Evolutionary conservation across 2,113 vertebrate species (phyloP), one percentile per base, ranked within the genome.

Genomic region (Suncus etruscus): DNA sequence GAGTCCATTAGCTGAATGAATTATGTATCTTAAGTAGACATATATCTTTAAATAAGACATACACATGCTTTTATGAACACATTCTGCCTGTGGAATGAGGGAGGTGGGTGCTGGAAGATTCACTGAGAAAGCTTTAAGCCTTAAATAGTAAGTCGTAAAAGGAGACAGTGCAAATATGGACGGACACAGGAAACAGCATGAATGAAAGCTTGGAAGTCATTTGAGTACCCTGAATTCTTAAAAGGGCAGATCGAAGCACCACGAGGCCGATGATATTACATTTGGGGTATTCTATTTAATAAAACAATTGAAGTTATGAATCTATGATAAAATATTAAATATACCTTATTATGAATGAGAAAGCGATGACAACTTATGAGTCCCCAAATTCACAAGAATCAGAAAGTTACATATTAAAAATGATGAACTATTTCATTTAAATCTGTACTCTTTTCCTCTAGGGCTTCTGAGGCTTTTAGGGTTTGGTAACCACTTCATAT

Each of bases 331-430:
- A 91, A 76, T 54, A 80, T 12, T 84, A 72, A 39, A 86, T 47
- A 81, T 58, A 39, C 14, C 86, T 81, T 81, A 82, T 66, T 88
- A 88, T 84, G 88, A 81, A 72, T 72, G 54, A 77, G 66, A 81
- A 83, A 25, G 1, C 50, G 32, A 24, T 86, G 39, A 78, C 45
- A 87, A 89, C 1, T 50, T 73, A 47, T 6, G 50, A 72, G 24
- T 54, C 6, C 83, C 48, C 85, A 47, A 85, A 54, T 6, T 93
- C 69, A 39, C 63, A 82, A 75, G 73, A 73, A 73, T 29, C 20
- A 76, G 20, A 58, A 68, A 91, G 89, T 58, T 58, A 74, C 48
- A 83, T 78, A 77, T 65, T 65, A 32, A 58, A 58, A 58, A 58
- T 58, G 54, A 39, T 69, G 78, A 65, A 20, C 24, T 88, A 18